Percentiles rank a stretch among this genome's conserved stretches.
These are phyloP conservation scores for Lota lota DNA, from an alignment of 2,113 vertebrate genomes.

Conservation along the genomic window DNA sequence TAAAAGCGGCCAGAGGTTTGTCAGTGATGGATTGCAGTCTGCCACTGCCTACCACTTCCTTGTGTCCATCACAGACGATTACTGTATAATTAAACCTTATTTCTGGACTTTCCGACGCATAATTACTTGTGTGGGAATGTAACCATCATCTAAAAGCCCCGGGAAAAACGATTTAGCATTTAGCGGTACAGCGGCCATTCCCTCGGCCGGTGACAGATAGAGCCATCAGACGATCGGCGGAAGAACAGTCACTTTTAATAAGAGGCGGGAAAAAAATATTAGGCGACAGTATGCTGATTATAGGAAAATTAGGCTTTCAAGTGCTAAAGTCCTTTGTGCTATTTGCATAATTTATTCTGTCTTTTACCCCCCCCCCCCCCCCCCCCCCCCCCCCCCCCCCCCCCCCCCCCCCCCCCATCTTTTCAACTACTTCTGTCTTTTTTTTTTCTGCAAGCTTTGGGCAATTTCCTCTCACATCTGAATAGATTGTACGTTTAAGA, in stretches of 20 bases:
- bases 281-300: conserved; percentile 94
- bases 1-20: conserved; percentile 91
- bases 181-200: conserved; percentile 85
- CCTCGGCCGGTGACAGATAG: conserved; percentile 88
- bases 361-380: conserved; percentile 77
- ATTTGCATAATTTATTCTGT: conserved; percentile 96
- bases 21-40: conserved; percentile 95
- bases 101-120: conserved; percentile 91
- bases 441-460: conserved; percentile 81
- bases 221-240: conserved; percentile 87
- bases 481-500: conserved; percentile 94
- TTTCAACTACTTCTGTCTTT: conserved; percentile 45
- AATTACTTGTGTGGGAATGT: conserved; percentile 93
- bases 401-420: conserved; percentile 57
- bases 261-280: conserved; percentile 85
- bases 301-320: conserved; percentile 96
- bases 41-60: conserved; percentile 88
- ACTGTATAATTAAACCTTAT: conserved; percentile 95
- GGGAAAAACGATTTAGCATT: conserved; percentile 86
- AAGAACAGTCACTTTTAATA: conserved; percentile 94
- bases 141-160: conserved; percentile 87
- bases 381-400: conserved; percentile 55
- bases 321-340: conserved; percentile 94
- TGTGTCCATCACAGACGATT: conserved; percentile 92
- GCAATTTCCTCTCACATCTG: conserved; percentile 92